Percentiles rank a stretch among this genome's conserved stretches.
Conservation (phyloP, 2,113 vertebrate genomes). For the Aplodontia rufa region DNA sequence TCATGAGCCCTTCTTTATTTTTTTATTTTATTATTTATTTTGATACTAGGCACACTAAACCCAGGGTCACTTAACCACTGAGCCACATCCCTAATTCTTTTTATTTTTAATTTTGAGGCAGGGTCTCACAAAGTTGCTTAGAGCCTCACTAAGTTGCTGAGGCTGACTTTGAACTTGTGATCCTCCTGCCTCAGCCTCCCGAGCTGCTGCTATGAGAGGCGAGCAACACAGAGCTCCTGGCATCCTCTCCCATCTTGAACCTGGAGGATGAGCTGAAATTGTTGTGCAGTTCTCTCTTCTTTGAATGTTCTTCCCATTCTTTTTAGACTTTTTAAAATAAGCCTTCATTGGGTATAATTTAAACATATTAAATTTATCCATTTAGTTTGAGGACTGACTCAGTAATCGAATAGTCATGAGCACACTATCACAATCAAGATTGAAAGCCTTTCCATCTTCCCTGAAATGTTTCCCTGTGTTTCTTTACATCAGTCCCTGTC, state of each 20-base stretch:
- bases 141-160: too few species aligned
- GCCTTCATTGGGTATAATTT: neutral
- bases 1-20: too few species aligned
- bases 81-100: too few species aligned
- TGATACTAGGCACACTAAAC: too few species aligned
- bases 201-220: too few species aligned
- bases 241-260: neutral
- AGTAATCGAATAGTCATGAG: neutral
- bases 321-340: neutral
- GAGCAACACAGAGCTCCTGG: too few species aligned
- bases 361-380: neutral
- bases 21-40: too few species aligned
- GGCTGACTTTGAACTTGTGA: too few species aligned
- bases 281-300: neutral
- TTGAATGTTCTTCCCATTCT: neutral
- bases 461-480: neutral
- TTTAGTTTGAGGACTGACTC: neutral
- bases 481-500: neutral
- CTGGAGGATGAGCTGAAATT: neutral
- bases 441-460: neutral
- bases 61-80: too few species aligned
- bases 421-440: neutral
- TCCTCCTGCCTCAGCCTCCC: too few species aligned
- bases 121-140: too few species aligned
- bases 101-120: too few species aligned